Conservation (phyloP, 2,888 invertebrate species). For the Pristionchus japonicus region DNA sequence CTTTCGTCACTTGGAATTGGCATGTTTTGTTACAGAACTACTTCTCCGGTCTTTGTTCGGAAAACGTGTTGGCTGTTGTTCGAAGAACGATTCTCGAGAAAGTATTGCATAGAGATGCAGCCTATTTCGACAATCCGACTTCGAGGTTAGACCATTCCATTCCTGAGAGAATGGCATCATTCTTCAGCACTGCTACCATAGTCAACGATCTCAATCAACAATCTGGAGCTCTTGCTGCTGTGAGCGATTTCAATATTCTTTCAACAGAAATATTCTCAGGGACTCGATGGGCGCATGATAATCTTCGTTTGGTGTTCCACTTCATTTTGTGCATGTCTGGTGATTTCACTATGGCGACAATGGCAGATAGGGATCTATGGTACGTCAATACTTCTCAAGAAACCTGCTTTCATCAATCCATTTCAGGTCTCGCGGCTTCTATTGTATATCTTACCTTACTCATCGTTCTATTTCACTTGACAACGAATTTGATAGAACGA, state of each 20-base stretch:
- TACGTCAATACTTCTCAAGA: not conserved
- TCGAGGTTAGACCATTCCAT: not conserved
- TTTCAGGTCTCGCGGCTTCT: not conserved
- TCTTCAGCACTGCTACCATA: not conserved
- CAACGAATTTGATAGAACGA: not conserved
- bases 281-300: conserved; percentile 58
- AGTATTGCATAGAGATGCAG: not conserved
- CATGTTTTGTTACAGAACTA: not conserved
- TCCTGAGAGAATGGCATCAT: not conserved
- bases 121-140: not conserved
- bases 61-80: not conserved
- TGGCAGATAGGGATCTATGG: not conserved
- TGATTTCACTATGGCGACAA: not conserved
- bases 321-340: not conserved
- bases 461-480: not conserved
- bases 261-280: conserved; percentile 48
- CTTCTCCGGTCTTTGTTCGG: not conserved
- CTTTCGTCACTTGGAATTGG: not conserved
- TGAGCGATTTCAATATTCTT: not conserved
- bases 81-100: not conserved
- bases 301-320: conserved; percentile 51
- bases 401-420: not conserved
- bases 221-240: not conserved
- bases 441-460: not conserved
- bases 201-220: conserved; percentile 30